Conservation (phyloP, 2,797 vertebrate species). For the Cichlasoma orientale region DNA sequence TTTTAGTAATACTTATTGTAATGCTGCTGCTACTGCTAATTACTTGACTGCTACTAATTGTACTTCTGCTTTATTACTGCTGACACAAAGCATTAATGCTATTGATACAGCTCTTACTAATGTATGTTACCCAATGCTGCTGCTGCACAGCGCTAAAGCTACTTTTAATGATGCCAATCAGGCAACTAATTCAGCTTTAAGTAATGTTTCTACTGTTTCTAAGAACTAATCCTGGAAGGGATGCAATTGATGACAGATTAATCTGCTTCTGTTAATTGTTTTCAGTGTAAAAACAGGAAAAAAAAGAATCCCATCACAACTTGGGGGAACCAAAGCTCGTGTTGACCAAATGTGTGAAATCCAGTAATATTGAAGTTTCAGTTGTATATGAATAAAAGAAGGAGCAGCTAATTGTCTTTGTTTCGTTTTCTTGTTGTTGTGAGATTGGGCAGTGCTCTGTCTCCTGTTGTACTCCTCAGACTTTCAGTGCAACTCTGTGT, state of each 20-base stretch:
- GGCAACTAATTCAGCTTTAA: not conserved
- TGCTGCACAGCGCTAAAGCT: not conserved
- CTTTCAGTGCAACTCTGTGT: accelerated
- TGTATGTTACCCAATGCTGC: not conserved
- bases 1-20: not conserved
- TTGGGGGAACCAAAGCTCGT: not conserved
- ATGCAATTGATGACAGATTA: not conserved
- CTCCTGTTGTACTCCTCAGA: not conserved
- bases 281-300: not conserved
- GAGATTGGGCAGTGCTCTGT: not conserved
- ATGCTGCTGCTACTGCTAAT: not conserved
- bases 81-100: not conserved
- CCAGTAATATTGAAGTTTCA: not conserved
- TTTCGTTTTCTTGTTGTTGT: not conserved
- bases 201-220: not conserved
- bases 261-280: too few relatives aligned
- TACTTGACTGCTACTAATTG: not conserved
- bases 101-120: not conserved
- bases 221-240: not conserved
- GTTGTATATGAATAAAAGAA: not conserved
- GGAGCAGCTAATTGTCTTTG: not conserved
- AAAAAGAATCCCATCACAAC: not conserved
- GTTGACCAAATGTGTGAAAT: not conserved
- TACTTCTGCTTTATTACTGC: not conserved
- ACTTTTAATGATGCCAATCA: not conserved